phyloP scores from a whole-genome alignment of 2,113 vertebrate species.

The Argyrosomus japonicus region DNA sequence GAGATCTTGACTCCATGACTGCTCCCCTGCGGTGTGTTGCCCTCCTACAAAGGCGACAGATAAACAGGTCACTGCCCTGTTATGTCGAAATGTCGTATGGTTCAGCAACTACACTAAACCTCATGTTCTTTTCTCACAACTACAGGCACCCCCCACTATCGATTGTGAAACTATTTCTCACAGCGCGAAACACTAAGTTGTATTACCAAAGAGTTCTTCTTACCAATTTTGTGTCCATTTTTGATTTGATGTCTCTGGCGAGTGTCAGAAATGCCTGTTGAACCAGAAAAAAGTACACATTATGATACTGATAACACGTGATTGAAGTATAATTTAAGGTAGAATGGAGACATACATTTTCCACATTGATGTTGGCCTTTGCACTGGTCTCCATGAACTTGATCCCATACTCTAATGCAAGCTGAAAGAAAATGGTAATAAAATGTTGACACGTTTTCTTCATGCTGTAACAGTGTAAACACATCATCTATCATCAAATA shows the following conservation, averaged over 20 bases:
- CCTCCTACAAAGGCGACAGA: constrained; percentile 86
- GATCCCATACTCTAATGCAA: constrained; percentile 94
- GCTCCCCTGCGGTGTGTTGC: constrained; percentile 92
- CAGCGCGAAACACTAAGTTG: background rate
- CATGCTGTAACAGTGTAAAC: background rate
- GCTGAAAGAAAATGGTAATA: constrained; percentile 75
- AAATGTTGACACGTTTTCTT: background rate
- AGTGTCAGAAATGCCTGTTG: constrained; percentile 95
- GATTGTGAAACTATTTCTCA: background rate
- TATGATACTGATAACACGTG: background rate
- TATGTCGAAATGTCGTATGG: background rate
- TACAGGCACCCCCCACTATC: no score
- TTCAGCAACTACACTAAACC: background rate
- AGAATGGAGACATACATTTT: constrained; percentile 88
- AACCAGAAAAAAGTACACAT: constrained; percentile 13
- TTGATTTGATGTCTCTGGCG: constrained; percentile 98
- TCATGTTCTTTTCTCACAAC: background rate
- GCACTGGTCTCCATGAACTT: constrained; percentile 99
- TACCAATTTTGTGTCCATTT: constrained; percentile 99
- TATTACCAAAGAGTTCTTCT: constrained; percentile 58
- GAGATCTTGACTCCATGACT: constrained; percentile 95
- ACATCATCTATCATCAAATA: background rate
- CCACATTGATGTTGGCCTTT: constrained; percentile 98
- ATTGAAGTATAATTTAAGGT: background rate
- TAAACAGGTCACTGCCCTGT: background rate